Evolutionary conservation across 1,140 invertebrate species (phyloP).

Genomic region (Temnothorax curvispinosus): DNA sequence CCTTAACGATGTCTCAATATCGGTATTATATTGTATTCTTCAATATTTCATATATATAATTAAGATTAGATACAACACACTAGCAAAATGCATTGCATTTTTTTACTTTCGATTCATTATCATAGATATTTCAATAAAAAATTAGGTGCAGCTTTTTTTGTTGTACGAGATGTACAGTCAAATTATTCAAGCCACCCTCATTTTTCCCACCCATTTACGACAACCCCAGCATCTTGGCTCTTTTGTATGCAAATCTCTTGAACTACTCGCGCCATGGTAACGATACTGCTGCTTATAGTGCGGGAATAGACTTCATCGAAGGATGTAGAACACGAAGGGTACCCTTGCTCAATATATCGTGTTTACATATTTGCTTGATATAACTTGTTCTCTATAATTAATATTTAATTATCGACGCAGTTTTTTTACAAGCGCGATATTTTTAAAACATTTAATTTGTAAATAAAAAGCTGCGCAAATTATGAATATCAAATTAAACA

Average conservation of each 20-base stretch:
- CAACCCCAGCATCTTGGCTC: slow-evolving; percentile 15
- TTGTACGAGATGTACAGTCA: neutral
- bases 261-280: slow-evolving; percentile 4
- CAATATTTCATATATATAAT: too few relatives aligned
- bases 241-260: slow-evolving; percentile 50
- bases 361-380: neutral
- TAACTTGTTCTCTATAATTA: slow-evolving; percentile 22
- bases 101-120: too few relatives aligned
- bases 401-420: slow-evolving; percentile 15
- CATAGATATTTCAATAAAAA: too few relatives aligned
- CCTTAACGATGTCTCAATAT: too few relatives aligned
- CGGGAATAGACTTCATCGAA: slow-evolving; percentile 35
- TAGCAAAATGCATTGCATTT: too few relatives aligned
- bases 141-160: too few relatives aligned
- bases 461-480: neutral
- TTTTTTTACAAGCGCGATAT: neutral
- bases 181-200: slow-evolving; percentile 46
- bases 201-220: neutral
- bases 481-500: slow-evolving; percentile 22
- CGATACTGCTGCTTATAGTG: slow-evolving; percentile 32
- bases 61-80: too few relatives aligned
- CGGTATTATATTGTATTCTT: too few relatives aligned
- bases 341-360: neutral
- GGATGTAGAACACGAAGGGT: neutral
- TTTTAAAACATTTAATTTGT: slow-evolving; percentile 17